phyloP scores from a whole-genome alignment of 2,797 vertebrate species.

The Sebastes taczanowskii region DNA sequence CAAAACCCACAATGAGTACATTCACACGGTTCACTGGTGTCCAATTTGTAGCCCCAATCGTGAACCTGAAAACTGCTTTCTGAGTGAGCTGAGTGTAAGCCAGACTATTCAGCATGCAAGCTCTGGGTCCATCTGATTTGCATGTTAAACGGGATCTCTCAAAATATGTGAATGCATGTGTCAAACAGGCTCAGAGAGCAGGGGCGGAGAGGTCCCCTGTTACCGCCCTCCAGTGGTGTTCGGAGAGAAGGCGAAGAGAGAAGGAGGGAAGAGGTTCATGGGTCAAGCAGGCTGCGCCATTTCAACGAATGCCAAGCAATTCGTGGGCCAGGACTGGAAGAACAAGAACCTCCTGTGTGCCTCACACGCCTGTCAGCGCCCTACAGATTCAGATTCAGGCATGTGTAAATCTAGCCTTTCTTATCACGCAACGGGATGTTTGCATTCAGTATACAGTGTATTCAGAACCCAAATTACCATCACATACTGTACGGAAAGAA shows the following conservation, averaged over 20 bases:
- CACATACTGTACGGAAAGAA: background rate
- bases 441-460: too few species aligned
- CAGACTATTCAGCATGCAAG: slow-evolving; percentile 9
- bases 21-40: slow-evolving; percentile 10
- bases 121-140: slow-evolving; percentile 42
- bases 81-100: background rate
- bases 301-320: slow-evolving; percentile 13
- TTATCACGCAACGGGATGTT: background rate
- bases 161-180: slow-evolving; percentile 49
- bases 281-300: slow-evolving; percentile 15
- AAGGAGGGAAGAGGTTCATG: slow-evolving; percentile 2
- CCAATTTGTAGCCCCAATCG: slow-evolving; percentile 7
- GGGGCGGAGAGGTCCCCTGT: slow-evolving; percentile 9
- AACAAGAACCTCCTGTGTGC: slow-evolving; percentile 19
- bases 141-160: slow-evolving; percentile 61
- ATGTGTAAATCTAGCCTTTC: background rate
- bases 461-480: background rate
- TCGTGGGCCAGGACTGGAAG: background rate
- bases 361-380: background rate
- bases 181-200: slow-evolving; percentile 42
- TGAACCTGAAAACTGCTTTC: slow-evolving; percentile 1
- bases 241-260: slow-evolving; percentile 22
- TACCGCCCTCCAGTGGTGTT: slow-evolving; percentile 17
- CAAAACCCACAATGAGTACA: background rate
- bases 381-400: background rate